These are phyloP conservation scores for Fratercula arctica DNA, from an alignment of 2,797 vertebrate species.

Conservation along the genomic window DNA sequence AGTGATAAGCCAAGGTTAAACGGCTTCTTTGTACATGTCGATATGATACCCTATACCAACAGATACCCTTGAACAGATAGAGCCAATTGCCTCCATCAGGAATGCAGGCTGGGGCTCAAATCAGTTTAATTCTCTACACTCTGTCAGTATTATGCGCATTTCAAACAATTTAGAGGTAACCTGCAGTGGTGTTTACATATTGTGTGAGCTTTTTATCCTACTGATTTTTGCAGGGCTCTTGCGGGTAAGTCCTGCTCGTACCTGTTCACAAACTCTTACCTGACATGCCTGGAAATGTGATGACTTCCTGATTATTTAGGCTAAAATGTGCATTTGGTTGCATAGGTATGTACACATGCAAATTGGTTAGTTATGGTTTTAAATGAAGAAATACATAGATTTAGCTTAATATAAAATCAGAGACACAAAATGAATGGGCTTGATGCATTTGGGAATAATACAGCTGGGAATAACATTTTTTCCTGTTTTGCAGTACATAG, in stretches of 20 bases:
- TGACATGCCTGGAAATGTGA: not conserved
- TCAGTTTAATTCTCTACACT: not conserved
- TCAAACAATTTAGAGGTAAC: not conserved
- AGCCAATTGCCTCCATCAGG: not conserved
- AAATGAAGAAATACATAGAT: not conserved
- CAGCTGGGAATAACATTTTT: not conserved
- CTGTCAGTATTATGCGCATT: not conserved
- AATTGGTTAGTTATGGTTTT: not conserved
- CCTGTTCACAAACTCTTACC: not conserved
- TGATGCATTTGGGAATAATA: not conserved
- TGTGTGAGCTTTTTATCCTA: not conserved
- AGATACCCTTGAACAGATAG: not conserved
- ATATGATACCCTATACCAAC: not conserved
- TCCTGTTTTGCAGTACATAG: not conserved
- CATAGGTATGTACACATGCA: not conserved
- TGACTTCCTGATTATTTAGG: not conserved
- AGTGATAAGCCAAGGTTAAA: not conserved
- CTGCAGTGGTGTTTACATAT: not conserved
- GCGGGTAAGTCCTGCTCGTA: not conserved
- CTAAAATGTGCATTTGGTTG: not conserved
- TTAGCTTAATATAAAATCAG: not conserved
- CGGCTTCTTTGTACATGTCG: not conserved
- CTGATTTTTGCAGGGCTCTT: not conserved
- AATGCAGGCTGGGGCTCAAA: not conserved
- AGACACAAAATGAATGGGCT: not conserved